These are phyloP conservation scores for Theonella swinhoei DNA, from an alignment of 37 sponge, comb jelly and placozoan species.

Conservation along the genomic window DNA sequence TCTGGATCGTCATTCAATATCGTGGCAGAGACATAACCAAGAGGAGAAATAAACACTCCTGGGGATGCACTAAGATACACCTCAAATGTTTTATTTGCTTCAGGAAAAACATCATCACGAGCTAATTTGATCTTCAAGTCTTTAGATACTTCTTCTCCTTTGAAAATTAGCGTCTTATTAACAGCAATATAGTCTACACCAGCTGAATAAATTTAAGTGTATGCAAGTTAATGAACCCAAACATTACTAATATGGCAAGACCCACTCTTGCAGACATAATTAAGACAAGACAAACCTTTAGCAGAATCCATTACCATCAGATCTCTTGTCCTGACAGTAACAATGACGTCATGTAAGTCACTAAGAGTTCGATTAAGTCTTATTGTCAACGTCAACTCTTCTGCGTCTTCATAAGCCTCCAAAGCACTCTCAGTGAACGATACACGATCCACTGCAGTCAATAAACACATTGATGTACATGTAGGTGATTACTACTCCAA, in stretches of 20 bases:
- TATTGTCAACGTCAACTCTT: not conserved
- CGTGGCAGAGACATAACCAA: not conserved
- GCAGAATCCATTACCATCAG: not conserved
- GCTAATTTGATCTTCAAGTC: not conserved
- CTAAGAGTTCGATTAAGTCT: not conserved
- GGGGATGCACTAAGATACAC: conserved; percentile 31
- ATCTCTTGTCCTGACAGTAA: not conserved
- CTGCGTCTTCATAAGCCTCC: not conserved
- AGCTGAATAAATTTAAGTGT: not conserved
- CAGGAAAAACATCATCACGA: conserved; percentile 40
- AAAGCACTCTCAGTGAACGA: not conserved
- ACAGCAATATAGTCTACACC: conserved; percentile 12
- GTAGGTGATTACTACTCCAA: too few relatives aligned
- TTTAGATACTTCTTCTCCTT: not conserved
- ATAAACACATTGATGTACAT: too few relatives aligned
- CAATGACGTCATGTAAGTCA: not conserved
- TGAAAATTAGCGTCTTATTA: not conserved
- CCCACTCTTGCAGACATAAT: too few relatives aligned
- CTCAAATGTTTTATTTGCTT: conserved; percentile 23
- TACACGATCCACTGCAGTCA: not conserved
- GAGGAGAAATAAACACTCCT: conserved; percentile 18
- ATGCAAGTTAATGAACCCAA: not conserved
- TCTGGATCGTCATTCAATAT: conserved; percentile 30
- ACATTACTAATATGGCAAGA: not conserved
- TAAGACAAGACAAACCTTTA: too few relatives aligned